These are phyloP conservation scores for Ciconia stormi DNA, from an alignment of 2,113 vertebrate genomes.

Conservation along the genomic window DNA sequence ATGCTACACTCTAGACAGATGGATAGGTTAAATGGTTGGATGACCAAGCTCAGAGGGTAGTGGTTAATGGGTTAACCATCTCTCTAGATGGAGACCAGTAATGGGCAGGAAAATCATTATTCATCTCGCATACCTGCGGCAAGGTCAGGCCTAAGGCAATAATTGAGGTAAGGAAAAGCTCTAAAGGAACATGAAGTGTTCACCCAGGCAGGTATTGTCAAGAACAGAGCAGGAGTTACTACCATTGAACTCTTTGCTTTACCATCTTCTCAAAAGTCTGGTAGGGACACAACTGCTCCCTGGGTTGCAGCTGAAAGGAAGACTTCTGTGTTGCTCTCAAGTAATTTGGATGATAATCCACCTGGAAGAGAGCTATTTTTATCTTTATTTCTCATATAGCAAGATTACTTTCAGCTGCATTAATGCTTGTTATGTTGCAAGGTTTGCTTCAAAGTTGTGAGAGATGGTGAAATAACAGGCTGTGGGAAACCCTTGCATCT, in stretches of 20 bases:
- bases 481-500: neutral
- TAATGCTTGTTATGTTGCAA: neutral
- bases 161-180: neutral
- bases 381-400: neutral
- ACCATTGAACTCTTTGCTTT: neutral
- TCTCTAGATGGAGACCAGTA: neutral
- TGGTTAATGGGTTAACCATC: neutral
- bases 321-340: neutral
- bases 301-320: neutral
- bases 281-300: neutral
- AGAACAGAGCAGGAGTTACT: neutral
- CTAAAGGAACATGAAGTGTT: neutral
- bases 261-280: neutral
- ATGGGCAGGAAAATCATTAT: neutral
- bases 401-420: neutral
- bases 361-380: neutral
- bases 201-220: neutral
- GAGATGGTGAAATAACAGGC: neutral
- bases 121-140: neutral
- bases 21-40: neutral
- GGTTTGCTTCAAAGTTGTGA: neutral
- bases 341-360: neutral
- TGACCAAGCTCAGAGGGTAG: neutral
- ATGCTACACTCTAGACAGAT: neutral
- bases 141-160: neutral